A percentile compares a stretch with the other conserved stretches of the same genome.
Evolutionary conservation across 1,140 invertebrate genomes (phyloP).

Genomic region (Conus ventricosus): DNA sequence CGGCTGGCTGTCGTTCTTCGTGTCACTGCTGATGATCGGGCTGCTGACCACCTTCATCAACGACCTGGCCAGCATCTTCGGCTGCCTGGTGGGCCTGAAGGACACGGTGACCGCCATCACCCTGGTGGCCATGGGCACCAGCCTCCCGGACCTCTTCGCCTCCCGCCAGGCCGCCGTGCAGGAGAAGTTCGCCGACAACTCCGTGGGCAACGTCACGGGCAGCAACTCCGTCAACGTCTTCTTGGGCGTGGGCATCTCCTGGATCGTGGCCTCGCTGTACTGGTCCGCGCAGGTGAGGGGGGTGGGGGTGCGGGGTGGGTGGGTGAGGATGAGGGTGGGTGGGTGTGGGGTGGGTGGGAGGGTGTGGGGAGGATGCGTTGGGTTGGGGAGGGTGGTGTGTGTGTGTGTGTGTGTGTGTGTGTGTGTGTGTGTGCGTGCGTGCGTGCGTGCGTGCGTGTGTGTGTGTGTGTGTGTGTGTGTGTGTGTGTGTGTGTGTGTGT

Average conservation of each 20-base stretch:
- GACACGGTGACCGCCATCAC: constrained; percentile 81
- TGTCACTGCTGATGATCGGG: constrained; percentile 79
- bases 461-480: constrained; percentile 10
- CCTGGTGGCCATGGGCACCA: constrained; percentile 84
- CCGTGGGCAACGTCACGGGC: constrained; percentile 76
- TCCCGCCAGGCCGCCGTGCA: constrained; percentile 72
- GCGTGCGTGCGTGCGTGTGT: neutral
- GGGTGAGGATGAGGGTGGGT: neutral
- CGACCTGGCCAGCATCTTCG: constrained; percentile 82
- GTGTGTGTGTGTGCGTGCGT: constrained; percentile 2
- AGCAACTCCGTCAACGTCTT: constrained; percentile 81
- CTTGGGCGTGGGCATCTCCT: constrained; percentile 81
- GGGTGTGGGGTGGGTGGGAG: neutral
- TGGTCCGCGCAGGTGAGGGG: constrained; percentile 76
- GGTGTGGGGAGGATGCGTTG: neutral
- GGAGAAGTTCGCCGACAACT: constrained; percentile 75
- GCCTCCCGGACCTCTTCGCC: constrained; percentile 81
- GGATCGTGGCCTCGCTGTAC: constrained; percentile 80
- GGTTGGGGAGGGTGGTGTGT: neutral
- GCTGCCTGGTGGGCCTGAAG: constrained; percentile 79
- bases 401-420: neutral
- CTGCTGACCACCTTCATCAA: constrained; percentile 80
- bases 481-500: constrained; percentile 7
- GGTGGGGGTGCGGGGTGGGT: neutral
- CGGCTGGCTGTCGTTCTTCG: constrained; percentile 81